Evolutionary conservation across 2,888 invertebrate species (phyloP), one percentile per base, ranked within the genome.

Genomic region (Andricus quercusramuli): DNA sequence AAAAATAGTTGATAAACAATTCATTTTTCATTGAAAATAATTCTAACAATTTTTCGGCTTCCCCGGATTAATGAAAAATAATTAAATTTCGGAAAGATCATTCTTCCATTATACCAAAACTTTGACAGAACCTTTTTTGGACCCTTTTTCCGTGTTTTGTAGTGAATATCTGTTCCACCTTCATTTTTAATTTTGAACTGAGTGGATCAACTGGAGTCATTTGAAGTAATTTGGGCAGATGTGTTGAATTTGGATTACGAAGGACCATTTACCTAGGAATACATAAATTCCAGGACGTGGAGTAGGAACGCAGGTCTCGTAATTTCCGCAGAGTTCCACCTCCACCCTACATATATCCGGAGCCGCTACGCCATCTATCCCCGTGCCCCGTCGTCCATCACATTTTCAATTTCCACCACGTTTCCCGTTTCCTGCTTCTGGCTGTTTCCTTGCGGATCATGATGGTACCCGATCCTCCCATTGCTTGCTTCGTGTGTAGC

Each of bases 401-500:
- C 91, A 91, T 92, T 92, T 92, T 92, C 92, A 92, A 92, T 92
- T 92, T 92, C 92, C 92, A 91, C 91, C 92, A 90, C 91, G 91
- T 92, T 91, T 90, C 91, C 90, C 91, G 90, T 92, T 92, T 92
- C 92, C 92, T 89, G 80, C 80, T 83, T 82, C 84, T 79, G 68
- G 81, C 83, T 81, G 80, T 81, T 84, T 79, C 81, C 81, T 77
- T 65, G 78, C 82, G 81, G 76, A 83, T 82, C 81, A 66, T 80
- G 78, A 83, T 84, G 68, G 70, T 74, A 79, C 68, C 22, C 62
- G 44, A 44, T 80, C 78, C 66, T 74, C 56, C 51, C 47, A 56
- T 32, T 74, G 70, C 56, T 59, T 62, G 59, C 44, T 78, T 70
- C 41, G 78, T 44, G 59, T 77, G 68, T 68, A 65, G 64, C 78